phyloP scores from a whole-genome alignment of 2,113 vertebrate genomes.

The Megaleporinus macrocephalus region DNA sequence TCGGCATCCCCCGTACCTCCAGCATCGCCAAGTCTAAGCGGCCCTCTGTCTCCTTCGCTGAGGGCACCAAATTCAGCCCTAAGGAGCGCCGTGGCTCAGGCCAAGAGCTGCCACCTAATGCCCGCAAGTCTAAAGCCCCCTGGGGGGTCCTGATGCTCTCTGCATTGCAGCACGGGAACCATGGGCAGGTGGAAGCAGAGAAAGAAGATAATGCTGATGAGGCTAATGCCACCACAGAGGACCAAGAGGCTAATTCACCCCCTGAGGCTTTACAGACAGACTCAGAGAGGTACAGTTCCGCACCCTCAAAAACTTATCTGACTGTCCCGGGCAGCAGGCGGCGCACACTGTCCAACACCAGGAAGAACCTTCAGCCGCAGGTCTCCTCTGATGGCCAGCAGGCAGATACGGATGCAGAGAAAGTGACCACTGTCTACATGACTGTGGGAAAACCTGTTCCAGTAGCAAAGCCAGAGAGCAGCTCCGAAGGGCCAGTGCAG shows the following conservation, averaged over 20 bases:
- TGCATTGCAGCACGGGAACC: conserved; percentile 63
- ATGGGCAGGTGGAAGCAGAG: conserved; percentile 63
- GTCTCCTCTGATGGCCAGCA: conserved; percentile 67
- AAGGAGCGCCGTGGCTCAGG: conserved; percentile 75
- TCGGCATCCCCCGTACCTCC: conserved; percentile 94
- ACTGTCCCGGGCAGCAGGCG: conserved; percentile 63
- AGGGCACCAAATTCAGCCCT: conserved; percentile 89
- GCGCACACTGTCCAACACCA: conserved; percentile 71
- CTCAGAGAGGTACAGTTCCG: conserved; percentile 60
- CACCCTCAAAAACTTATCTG: conserved; percentile 30
- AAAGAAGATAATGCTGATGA: conserved; percentile 43
- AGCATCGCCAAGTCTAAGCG: conserved; percentile 92
- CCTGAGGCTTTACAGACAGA: conserved; percentile 41
- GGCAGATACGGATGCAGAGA: conserved; percentile 54
- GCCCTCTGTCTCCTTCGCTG: conserved; percentile 94
- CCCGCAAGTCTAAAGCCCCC: conserved; percentile 79
- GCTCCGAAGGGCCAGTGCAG: conserved; percentile 80
- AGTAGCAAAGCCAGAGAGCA: conserved; percentile 59
- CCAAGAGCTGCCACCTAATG: conserved; percentile 72
- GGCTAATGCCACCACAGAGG: conserved; percentile 49
- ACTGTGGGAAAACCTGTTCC: conserved; percentile 79
- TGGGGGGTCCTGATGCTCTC: conserved; percentile 78
- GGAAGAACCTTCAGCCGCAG: conserved; percentile 71
- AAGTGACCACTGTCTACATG: conserved; percentile 87
- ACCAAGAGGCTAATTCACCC: conserved; percentile 15